A percentile compares a stretch with the other conserved stretches of the same genome.
Evolutionary conservation across 2,797 vertebrate genomes (phyloP).

Genomic region (Ctenochaetus hawaiiensis): DNA sequence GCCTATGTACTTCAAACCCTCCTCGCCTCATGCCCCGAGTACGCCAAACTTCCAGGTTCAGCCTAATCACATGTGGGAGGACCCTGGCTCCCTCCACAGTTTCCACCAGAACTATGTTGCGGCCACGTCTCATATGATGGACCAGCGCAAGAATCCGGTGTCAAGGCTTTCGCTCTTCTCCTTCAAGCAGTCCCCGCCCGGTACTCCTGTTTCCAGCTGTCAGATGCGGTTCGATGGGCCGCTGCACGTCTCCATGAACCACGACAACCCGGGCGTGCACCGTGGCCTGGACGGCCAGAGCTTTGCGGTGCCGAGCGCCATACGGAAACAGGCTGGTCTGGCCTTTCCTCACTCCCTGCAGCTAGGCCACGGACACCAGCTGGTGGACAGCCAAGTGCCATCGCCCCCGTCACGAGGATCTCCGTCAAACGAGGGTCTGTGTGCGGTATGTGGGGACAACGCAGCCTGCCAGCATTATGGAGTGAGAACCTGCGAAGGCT

Average conservation of each 20-base stretch:
- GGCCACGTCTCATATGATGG: slow-evolving; percentile 93
- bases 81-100: slow-evolving; percentile 96
- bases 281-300: slow-evolving; percentile 93
- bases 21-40: slow-evolving; percentile 90
- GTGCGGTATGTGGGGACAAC: slow-evolving; percentile 98
- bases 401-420: slow-evolving; percentile 96
- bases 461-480: slow-evolving; percentile 98
- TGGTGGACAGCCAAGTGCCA: slow-evolving; percentile 96
- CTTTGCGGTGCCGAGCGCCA: slow-evolving; percentile 93
- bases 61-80: slow-evolving; percentile 96
- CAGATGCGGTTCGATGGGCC: slow-evolving; percentile 99
- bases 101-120: slow-evolving; percentile 99
- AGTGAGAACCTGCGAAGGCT: slow-evolving; percentile 97
- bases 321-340: slow-evolving; percentile 93
- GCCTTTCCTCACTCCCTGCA: slow-evolving; percentile 95
- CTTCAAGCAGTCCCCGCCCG: slow-evolving; percentile 98
- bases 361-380: slow-evolving; percentile 94
- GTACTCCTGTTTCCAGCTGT: slow-evolving; percentile 96
- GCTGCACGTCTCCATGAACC: slow-evolving; percentile 94
- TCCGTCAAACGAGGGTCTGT: slow-evolving; percentile 97
- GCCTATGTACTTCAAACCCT: slow-evolving; percentile 97
- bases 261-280: slow-evolving; percentile 91
- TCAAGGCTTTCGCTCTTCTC: slow-evolving; percentile 98
- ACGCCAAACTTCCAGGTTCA: slow-evolving; percentile 96
- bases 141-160: slow-evolving; percentile 95